Evolutionary conservation across 2,113 vertebrate genomes (phyloP), one percentile per base, ranked within the genome.

Genomic region (Zosterops borbonicus): DNA sequence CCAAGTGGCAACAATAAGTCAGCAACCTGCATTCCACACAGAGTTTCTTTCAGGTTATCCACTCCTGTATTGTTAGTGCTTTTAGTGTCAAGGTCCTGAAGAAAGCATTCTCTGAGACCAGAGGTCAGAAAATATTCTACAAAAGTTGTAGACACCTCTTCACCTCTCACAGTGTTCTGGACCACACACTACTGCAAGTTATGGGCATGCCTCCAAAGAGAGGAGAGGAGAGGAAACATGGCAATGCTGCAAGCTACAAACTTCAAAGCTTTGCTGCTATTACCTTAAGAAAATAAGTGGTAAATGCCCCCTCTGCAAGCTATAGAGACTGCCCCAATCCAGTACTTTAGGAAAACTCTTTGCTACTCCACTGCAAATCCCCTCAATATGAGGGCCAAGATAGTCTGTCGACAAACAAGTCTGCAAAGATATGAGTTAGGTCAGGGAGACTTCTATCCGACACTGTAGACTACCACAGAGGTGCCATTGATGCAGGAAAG

Each of bases 131-230:
- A 89, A 46, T 25, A 63, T 74, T 69, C 74, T 82, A 62, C 46
- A 87, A 64, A 96, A 93, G 52, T 78, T 60, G 50, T 23, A 87
- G 69, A 91, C 58, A 69, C 33, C 64, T 71, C 58, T 53, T 86
- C 56, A 91, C 83, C 53, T 85, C 68, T 92, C 70, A 56, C 39
- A 46, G 73, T 33, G 31, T 29, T 78, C 37, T 75, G 87, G 95
- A 96, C 90, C 95, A 96, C 95, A 94, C 91, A 92, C 19, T 56
- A 42, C 68, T 62, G 64, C 31, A 80, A 64, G 46, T 53, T 60
- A 37, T 9, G 24, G 77, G 62, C 59, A 80, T 27, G 25, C 11
- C 56, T 94, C 75, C 85, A 65, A 81, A 80, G 27, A 31, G 23
- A 83, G 25, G n/a, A 87, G 23, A 83, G 25, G n/a, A 87, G 60